Evolutionary conservation across 2,888 invertebrate species (phyloP), one percentile per base, ranked within the genome.

Genomic region (Auanema freiburgensis): DNA sequence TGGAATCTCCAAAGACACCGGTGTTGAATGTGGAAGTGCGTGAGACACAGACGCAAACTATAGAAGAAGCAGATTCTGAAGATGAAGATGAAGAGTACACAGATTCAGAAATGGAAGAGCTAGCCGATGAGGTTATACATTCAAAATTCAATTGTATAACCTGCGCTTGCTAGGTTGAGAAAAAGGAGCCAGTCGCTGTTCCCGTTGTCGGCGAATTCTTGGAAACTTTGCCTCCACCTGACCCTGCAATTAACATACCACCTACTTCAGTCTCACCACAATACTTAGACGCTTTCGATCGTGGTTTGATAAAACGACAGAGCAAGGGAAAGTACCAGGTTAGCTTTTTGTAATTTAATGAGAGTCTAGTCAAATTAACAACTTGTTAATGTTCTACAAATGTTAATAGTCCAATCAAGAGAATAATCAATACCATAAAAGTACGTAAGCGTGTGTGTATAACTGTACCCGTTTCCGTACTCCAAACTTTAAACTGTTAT

Each of bases 251-350:
- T 16, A 33, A 33, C 33, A 8, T 33, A 5, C 33, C 33, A 5
- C 33, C 33, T 5, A 5, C 8, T 3, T 33, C 33, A 33, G 33
- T 33, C 8, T 67, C 72, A 41, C 74, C 73, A 14, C 74, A 79
- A 54, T 78, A 75, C 58, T 59, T 81, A 49, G 77, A 77, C 43
- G 78, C 79, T 0, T 76, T 82, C 61, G 82, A 82, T 63, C 57
- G 82, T 8, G 80, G 81, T 21, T 66, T 82, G 25, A 77, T 79
- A 53, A 82, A 82, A 59, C 63, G 82, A 16, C 79, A 81, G 63
- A 78, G 78, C 63, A 82, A 82, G 62, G 82, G 82, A 53, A 82
- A 82, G 66, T 82, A 82, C 54, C 82, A 81, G 74, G 78, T 77
- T 21, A n/a, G 50, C 18, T 8, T 58, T 21, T 4, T 18, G 53